Evolutionary conservation across 1,140 invertebrate species (phyloP).

Genomic region (Dendroctonus ponderosae): DNA sequence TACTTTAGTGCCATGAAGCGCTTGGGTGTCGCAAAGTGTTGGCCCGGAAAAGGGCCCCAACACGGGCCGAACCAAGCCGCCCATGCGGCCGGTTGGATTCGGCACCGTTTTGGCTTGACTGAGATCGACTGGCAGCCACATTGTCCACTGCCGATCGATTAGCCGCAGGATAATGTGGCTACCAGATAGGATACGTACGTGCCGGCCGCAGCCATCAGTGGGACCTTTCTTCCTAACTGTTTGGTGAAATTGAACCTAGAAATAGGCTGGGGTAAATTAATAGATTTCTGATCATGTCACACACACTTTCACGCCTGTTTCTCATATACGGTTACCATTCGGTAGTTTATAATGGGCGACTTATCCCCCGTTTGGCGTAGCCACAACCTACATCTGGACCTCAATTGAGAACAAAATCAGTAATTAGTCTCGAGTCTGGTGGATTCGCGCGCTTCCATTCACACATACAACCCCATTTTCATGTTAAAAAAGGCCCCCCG

Average conservation of each 20-base stretch:
- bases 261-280: slow-evolving; percentile 58
- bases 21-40: slow-evolving; percentile 3
- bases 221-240: slow-evolving; percentile 44
- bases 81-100: too few species aligned
- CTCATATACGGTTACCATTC: slow-evolving; percentile 29
- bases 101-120: too few species aligned
- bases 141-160: too few species aligned
- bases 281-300: slow-evolving; percentile 54
- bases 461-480: neutral
- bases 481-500: too few species aligned
- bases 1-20: slow-evolving; percentile 26
- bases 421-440: slow-evolving; percentile 43
- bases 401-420: slow-evolving; percentile 46
- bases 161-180: slow-evolving; percentile 35
- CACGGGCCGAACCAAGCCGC: too few species aligned
- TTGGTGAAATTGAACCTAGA: slow-evolving; percentile 51
- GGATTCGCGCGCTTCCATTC: neutral
- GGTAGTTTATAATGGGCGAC: slow-evolving; percentile 21
- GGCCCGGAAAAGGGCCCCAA: too few species aligned
- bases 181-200: slow-evolving; percentile 51
- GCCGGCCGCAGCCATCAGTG: slow-evolving; percentile 39
- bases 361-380: slow-evolving; percentile 8
- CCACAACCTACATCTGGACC: slow-evolving; percentile 41
- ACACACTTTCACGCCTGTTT: slow-evolving; percentile 49
- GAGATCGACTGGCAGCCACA: too few species aligned